Evolutionary conservation across 2,797 vertebrate species (phyloP).

Genomic region (Mormyrus proboscirostris): DNA sequence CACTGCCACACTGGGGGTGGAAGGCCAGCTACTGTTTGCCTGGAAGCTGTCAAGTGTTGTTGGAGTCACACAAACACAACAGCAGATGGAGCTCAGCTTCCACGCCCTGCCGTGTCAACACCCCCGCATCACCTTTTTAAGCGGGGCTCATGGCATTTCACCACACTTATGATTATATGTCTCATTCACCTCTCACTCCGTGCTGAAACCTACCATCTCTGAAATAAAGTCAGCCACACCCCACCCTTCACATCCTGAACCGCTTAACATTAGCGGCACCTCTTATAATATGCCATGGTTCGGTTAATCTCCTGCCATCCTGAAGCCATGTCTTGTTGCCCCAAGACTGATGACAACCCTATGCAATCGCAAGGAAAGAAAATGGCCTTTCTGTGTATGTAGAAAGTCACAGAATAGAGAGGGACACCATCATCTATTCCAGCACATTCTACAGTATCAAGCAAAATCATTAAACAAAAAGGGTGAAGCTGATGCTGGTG

Average conservation of each 20-base stretch:
- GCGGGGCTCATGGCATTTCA: neutral
- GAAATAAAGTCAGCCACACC: neutral
- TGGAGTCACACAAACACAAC: neutral
- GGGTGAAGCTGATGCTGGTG: neutral
- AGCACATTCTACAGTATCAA: neutral
- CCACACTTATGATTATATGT: neutral
- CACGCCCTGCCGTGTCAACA: neutral
- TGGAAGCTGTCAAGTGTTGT: neutral
- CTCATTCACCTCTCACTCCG: neutral
- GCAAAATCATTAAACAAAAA: neutral
- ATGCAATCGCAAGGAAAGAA: neutral
- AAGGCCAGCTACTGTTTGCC: constrained; percentile 2
- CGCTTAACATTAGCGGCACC: neutral
- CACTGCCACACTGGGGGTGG: neutral
- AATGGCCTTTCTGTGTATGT: neutral
- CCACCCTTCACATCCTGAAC: neutral
- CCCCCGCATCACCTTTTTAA: neutral
- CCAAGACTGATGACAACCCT: neutral
- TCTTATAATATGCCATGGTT: neutral
- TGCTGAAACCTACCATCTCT: neutral
- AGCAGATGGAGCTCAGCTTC: constrained; percentile 13
- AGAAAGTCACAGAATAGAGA: neutral
- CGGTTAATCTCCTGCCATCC: neutral
- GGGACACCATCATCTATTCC: neutral
- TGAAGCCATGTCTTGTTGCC: neutral